A percentile compares a stretch with the other conserved stretches of the same genome.
Conservation (phyloP, 2,888 invertebrate species). For the Endomychus coccineus region DNA sequence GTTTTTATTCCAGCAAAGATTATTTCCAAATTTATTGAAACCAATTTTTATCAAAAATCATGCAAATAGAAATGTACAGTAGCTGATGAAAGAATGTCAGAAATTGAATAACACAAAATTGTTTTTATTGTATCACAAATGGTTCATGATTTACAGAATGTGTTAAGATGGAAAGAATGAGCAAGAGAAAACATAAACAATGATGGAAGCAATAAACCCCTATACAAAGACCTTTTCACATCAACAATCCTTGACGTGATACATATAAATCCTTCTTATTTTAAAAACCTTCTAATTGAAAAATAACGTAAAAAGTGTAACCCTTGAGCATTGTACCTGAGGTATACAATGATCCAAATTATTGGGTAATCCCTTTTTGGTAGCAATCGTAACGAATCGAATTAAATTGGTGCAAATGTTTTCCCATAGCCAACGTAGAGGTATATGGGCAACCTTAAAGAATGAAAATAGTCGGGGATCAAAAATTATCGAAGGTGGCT, state of each 20-base stretch:
- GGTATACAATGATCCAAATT: conserved; percentile 27
- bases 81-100: too few species aligned
- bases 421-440: conserved; percentile 24
- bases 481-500: conserved; percentile 29
- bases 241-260: conserved; percentile 12
- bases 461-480: conserved; percentile 20
- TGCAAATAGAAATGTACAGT: too few species aligned
- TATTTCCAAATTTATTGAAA: too few species aligned
- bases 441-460: conserved; percentile 3
- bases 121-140: too few species aligned
- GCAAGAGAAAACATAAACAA: too few species aligned
- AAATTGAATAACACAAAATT: too few species aligned
- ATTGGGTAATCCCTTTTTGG: conserved; percentile 34
- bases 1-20: too few species aligned
- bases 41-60: too few species aligned
- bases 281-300: conserved; percentile 33
- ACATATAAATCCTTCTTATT: conserved; percentile 13
- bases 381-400: conserved; percentile 32
- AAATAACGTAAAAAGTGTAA: conserved; percentile 32
- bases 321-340: conserved; percentile 35
- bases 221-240: too few species aligned
- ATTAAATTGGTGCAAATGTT: conserved; percentile 31
- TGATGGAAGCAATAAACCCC: too few species aligned
- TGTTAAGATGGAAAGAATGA: too few species aligned
- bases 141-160: too few species aligned